A percentile compares a stretch with the other conserved stretches of the same genome.
phyloP scores from a whole-genome alignment of 2,888 invertebrate genomes.

The Trissolcus brochymenae region DNA sequence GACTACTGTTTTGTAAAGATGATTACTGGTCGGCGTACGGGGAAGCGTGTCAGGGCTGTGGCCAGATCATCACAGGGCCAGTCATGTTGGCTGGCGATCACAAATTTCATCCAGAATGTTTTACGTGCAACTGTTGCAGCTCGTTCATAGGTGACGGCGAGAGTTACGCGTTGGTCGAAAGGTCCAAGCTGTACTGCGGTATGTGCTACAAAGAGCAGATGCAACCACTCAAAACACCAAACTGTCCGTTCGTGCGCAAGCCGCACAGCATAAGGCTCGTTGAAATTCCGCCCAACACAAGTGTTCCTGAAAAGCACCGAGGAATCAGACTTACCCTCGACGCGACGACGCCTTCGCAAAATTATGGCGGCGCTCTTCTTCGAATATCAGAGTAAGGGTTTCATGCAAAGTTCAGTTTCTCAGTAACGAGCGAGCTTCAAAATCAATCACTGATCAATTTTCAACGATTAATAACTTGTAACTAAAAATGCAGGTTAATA shows the following conservation, averaged over 20 bases:
- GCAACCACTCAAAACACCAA: slow-evolving; percentile 80
- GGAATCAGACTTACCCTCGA: slow-evolving; percentile 82
- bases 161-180: slow-evolving; percentile 93
- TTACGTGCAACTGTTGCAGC: slow-evolving; percentile 89
- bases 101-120: slow-evolving; percentile 97
- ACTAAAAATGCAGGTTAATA: slow-evolving; percentile 78
- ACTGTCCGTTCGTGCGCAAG: slow-evolving; percentile 78
- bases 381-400: slow-evolving; percentile 83
- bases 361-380: slow-evolving; percentile 79
- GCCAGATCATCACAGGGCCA: slow-evolving; percentile 90
- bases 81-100: slow-evolving; percentile 97
- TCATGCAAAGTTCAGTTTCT: slow-evolving; percentile 19
- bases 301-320: slow-evolving; percentile 78
- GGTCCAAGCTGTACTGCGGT: slow-evolving; percentile 92
- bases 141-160: slow-evolving; percentile 94
- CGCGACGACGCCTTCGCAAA: slow-evolving; percentile 76
- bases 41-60: slow-evolving; percentile 92
- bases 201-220: slow-evolving; percentile 85
- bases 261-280: slow-evolving; percentile 91
- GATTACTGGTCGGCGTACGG: slow-evolving; percentile 94
- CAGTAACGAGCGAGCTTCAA: not conserved
- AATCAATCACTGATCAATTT: not conserved
- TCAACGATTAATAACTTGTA: slow-evolving; percentile 69
- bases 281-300: slow-evolving; percentile 83
- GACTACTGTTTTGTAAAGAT: slow-evolving; percentile 90